Evolutionary conservation across 2,888 invertebrate genomes (phyloP), one percentile per base, ranked within the genome.

Genomic region (Hirtodrosophila trivittata): DNA sequence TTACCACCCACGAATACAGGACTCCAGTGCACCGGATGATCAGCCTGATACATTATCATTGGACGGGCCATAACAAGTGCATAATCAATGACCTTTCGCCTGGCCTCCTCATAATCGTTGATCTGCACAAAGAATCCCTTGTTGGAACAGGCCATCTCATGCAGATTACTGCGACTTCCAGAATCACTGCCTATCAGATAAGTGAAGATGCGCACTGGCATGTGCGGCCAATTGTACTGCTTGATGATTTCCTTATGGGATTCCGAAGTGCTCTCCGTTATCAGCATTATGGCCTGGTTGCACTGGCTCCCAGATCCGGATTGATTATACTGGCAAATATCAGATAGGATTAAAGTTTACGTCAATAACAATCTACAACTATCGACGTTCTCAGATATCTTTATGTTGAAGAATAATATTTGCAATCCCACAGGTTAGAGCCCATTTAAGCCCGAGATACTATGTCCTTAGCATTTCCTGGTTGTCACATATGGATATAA

Each of bases 251-350:
- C 93, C 75, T 92, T 92, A 7, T 94, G 93, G 0, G 93, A 93
- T 35, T 91, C 92, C 1, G 97, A 95, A 8, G 97, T 96, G 14
- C 98, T 98, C 75, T 98, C 97, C 0, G 98, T 98, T 64, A 99
- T 95, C 51, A 99, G 92, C 95, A 99, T 98, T 51, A 99, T 98
- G 1, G 98, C 98, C 91, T 98, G 98, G 92, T 99, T 99, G 89
- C 99, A 99, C 88, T 97, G 96, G 82, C 96, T 95, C 3, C 97
- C 97, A 83, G 94, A 94, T 0, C 95, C 94, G 0, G 96, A 95
- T 73, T 95, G 94, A 88, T 96, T 96, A 86, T 96, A 96, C 93
- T 96, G 88, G 7, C 90, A 88, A 6, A 6, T 1, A n/a, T n/a
- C n/a, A n/a, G n/a, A n/a, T n/a, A n/a, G n/a, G n/a, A n/a, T n/a